Percentiles rank a stretch among this genome's conserved stretches.
Conservation (phyloP, 2,888 invertebrate genomes). For the Dimorphilus gyrociliatus region DNA sequence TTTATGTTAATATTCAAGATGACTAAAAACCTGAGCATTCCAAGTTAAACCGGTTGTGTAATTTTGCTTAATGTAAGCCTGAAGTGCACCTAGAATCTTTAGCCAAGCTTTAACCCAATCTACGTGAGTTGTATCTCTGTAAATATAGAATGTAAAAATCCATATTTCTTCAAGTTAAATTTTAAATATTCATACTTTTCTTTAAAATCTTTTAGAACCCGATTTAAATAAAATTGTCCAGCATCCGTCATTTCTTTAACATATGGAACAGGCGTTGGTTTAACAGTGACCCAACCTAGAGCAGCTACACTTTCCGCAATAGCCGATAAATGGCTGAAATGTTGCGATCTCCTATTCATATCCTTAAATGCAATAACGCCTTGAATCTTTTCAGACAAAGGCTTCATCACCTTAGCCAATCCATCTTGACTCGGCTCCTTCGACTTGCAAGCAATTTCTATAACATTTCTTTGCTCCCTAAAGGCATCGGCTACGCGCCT, state of each 20-base stretch:
- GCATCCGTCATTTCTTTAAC: slow-evolving; percentile 98
- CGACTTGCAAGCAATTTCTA: too few species aligned
- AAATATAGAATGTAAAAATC: slow-evolving; percentile 7
- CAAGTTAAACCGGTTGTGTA: slow-evolving; percentile 94
- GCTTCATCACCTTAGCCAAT: too few species aligned
- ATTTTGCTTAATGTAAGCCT: slow-evolving; percentile 72
- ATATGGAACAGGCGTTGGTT: slow-evolving; percentile 81
- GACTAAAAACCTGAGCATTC: slow-evolving; percentile 45
- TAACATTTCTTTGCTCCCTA: too few species aligned
- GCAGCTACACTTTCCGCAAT: slow-evolving; percentile 91
- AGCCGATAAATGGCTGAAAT: slow-evolving; percentile 87
- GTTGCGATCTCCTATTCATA: too few species aligned
- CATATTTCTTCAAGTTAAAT: too few species aligned
- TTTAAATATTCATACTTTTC: slow-evolving; percentile 52
- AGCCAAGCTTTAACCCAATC: slow-evolving; percentile 92
- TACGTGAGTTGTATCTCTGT: slow-evolving; percentile 63
- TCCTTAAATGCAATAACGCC: too few species aligned
- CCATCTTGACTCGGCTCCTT: too few species aligned
- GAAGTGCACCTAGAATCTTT: slow-evolving; percentile 64
- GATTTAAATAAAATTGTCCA: slow-evolving; percentile 91
- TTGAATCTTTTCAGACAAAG: too few species aligned
- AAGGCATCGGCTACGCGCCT: too few species aligned
- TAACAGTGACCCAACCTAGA: slow-evolving; percentile 83
- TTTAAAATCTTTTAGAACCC: slow-evolving; percentile 94
- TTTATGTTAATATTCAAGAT: too few species aligned